These are phyloP conservation scores for Schizaphis graminum DNA, from an alignment of 2,888 invertebrate genomes.

Conservation along the genomic window DNA sequence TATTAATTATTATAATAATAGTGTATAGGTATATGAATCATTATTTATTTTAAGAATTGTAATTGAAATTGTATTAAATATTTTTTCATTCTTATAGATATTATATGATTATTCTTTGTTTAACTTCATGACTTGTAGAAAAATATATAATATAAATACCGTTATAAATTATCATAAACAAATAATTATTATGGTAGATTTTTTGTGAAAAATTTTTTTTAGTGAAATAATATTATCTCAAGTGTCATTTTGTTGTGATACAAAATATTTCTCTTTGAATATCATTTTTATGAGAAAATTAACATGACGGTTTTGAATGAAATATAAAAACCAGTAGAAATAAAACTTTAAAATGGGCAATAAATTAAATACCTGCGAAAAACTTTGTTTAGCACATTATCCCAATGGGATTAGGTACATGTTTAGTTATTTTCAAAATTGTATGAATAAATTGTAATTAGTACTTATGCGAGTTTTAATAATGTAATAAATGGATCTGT, in stretches of 20 bases:
- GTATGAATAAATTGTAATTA: constrained; percentile 56
- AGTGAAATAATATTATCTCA: background rate
- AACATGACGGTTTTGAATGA: background rate
- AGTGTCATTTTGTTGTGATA: constrained; percentile 30
- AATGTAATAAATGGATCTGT: constrained; percentile 20
- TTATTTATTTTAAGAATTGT: background rate
- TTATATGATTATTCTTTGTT: background rate
- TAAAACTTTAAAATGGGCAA: constrained; percentile 21
- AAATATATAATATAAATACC: constrained; percentile 26
- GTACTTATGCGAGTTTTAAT: background rate
- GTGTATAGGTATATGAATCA: background rate
- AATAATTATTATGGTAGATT: constrained; percentile 12
- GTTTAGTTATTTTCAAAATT: constrained; percentile 37
- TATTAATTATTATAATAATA: background rate
- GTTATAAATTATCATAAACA: constrained; percentile 13
- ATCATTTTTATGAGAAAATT: background rate
- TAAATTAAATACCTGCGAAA: constrained; percentile 42
- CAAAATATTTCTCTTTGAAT: background rate
- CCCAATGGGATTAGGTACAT: constrained; percentile 16
- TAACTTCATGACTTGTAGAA: constrained; percentile 23
- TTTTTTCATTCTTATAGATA: background rate
- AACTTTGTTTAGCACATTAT: constrained; percentile 51
- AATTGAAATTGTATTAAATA: background rate
- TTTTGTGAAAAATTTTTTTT: background rate
- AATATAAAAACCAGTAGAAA: background rate